Conservation (phyloP, 2,797 vertebrate species). For the Capromys pilorides region DNA sequence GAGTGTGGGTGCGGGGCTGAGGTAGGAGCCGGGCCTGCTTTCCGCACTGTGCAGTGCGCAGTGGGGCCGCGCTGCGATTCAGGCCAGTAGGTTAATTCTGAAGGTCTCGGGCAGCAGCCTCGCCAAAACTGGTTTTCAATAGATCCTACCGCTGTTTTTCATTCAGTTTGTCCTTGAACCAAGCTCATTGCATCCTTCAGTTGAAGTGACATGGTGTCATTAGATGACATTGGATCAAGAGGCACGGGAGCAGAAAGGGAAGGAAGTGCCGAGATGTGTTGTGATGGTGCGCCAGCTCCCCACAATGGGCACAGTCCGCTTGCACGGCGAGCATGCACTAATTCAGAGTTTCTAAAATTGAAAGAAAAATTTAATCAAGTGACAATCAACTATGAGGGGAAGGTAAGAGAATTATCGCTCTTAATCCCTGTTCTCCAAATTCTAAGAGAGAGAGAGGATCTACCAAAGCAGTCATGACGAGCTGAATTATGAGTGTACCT, state of each 20-base stretch:
- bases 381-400: background rate
- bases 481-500: background rate
- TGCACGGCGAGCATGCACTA: background rate
- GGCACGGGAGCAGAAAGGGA: background rate
- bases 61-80: background rate
- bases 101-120: background rate
- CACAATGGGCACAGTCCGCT: background rate
- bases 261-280: background rate
- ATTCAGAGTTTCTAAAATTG: background rate
- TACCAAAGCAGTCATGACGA: background rate
- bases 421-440: slow-evolving; percentile 15
- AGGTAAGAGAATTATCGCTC: background rate
- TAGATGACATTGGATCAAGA: slow-evolving; percentile 18
- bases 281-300: background rate
- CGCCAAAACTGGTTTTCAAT: slow-evolving; percentile 4
- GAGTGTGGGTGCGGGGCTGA: background rate
- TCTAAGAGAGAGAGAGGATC: background rate
- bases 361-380: background rate
- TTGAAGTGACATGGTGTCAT: slow-evolving; percentile 16
- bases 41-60: background rate
- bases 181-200: background rate
- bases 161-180: slow-evolving; percentile 11
- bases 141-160: background rate
- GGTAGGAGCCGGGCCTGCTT: background rate
- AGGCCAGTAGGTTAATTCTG: background rate